A percentile compares a stretch with the other conserved stretches of the same genome.
Evolutionary conservation across 2,113 vertebrate genomes (phyloP).

Genomic region (Puffinus mauretanicus): DNA sequence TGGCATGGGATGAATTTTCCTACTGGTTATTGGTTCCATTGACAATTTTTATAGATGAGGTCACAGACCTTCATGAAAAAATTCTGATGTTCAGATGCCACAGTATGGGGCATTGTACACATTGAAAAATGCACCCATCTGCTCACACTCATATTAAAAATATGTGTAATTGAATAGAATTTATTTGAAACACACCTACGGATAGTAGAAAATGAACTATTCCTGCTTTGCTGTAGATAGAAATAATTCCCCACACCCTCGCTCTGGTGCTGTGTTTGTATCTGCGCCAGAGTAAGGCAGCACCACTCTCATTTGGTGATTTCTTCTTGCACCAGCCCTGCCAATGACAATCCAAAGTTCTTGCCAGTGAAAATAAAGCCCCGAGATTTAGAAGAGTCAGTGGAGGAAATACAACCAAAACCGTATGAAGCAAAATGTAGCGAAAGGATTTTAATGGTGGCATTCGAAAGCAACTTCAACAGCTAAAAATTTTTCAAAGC

Average conservation of each 20-base stretch:
- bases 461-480: neutral
- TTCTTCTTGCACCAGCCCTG: neutral
- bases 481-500: neutral
- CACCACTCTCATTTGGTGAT: neutral
- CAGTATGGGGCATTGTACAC: neutral
- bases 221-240: neutral
- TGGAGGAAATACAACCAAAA: neutral
- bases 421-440: rapidly evolving
- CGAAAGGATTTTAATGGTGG: neutral
- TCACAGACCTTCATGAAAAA: neutral
- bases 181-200: neutral
- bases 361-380: neutral
- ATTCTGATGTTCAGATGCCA: neutral
- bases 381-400: neutral
- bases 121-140: neutral
- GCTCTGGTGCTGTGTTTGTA: neutral
- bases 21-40: neutral
- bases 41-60: neutral
- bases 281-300: neutral
- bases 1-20: neutral
- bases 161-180: neutral
- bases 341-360: neutral
- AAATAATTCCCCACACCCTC: neutral
- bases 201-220: neutral
- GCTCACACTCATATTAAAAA: neutral